These are phyloP conservation scores for roundworm (Caenorhabditis elegans) DNA, from an alignment of 1,140 invertebrate species.

Conservation along the genomic window WBcel235 BX284606.5:14896501-14897000, in stretches of 20 bases:
- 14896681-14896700: constrained; percentile 76
- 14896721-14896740: constrained; percentile 83
- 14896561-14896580: background rate
- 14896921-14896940: background rate
- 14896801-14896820: background rate
- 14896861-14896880: constrained; percentile 67
- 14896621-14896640: constrained; percentile 45
- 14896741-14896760: constrained; percentile 78
- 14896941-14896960: background rate
- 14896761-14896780: constrained; percentile 73
- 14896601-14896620: constrained; percentile 44
- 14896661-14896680: constrained; percentile 49
- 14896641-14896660: constrained; percentile 50
- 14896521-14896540: constrained; percentile 67
- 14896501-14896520: constrained; percentile 65
- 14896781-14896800: constrained; percentile 27
- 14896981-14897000: constrained; percentile 61
- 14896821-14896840: constrained; percentile 58
- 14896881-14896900: constrained; percentile 66
- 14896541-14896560: background rate
- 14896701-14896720: constrained; percentile 77
- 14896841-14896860: constrained; percentile 68
- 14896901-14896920: constrained; percentile 34
- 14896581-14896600: constrained; percentile 34
- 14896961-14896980: constrained; percentile 32